These are phyloP conservation scores for Sitodiplosis mosellana DNA, from an alignment of 1,140 invertebrate species.

Conservation along the genomic window DNA sequence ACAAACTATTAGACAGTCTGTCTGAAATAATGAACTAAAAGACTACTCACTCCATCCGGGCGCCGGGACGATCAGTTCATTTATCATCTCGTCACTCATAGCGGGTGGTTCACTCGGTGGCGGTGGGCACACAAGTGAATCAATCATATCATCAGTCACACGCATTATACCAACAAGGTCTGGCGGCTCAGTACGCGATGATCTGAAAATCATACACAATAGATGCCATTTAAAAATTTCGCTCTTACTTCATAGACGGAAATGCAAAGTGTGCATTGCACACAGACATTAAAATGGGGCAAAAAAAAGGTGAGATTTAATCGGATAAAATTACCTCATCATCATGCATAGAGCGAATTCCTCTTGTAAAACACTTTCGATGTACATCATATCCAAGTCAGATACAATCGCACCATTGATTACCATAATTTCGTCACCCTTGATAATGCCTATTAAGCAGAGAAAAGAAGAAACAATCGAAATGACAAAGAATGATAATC, in stretches of 20 bases:
- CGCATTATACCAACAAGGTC: constrained; percentile 67
- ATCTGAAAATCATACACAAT: constrained; percentile 26
- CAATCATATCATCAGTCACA: constrained; percentile 81
- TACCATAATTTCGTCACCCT: constrained; percentile 95
- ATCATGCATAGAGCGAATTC: constrained; percentile 91
- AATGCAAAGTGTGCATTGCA: neutral
- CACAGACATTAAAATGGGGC: constrained; percentile 2
- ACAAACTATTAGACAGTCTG: constrained; percentile 2
- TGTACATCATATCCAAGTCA: constrained; percentile 98
- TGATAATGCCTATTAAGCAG: constrained; percentile 66
- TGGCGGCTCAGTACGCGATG: constrained; percentile 84
- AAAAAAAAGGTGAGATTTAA: neutral
- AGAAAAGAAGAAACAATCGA: constrained; percentile 8
- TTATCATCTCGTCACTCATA: constrained; percentile 91
- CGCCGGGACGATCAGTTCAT: constrained; percentile 85
- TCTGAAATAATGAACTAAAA: neutral
- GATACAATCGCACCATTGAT: constrained; percentile 95
- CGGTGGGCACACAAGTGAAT: constrained; percentile 86
- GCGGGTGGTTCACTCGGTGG: constrained; percentile 81
- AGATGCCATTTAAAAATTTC: neutral
- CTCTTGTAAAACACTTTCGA: constrained; percentile 88
- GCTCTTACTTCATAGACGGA: neutral
- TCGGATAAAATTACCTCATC: constrained; percentile 45
- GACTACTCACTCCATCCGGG: constrained; percentile 69
- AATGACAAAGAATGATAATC: constrained; percentile 5